Evolutionary conservation across 2,113 vertebrate genomes (phyloP), one percentile per base, ranked within the genome.

Genomic region (Corythornis cristatus): DNA sequence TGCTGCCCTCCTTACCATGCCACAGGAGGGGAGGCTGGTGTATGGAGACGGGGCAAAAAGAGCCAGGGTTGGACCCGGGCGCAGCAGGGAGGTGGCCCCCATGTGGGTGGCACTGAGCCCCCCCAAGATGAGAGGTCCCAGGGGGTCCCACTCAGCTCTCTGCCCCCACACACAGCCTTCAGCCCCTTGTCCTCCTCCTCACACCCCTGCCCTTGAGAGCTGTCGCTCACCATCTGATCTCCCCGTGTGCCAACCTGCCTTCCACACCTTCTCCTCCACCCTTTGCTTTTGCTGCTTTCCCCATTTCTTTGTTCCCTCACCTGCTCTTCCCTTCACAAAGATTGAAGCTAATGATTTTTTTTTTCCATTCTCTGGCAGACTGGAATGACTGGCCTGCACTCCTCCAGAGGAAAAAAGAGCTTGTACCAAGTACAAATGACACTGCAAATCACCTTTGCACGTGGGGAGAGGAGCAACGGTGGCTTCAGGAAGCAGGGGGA

Each of bases 181-280:
- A 65, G 12, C 57, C 43, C 40, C 71, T 67, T 29, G 40, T 82
- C 86, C 72, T 68, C 75, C 35, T 53, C 56, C 68, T 88, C 71
- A 16, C 15, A 2, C 26, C 45, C 3, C 2, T 2, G 5, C 79
- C 25, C 79, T 31, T 8, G 1, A 45, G 31, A 77, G n/a, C n/a
- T 9, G 2, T 56, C 64, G 43, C 48, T 58, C 21, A 23, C 28
- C 51, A 28, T 64, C 85, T 64, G 33, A 75, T 72, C 40, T 67
- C 88, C 33, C 58, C 0, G 0, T 11, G 1, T 0, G 0, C 37
- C 3, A 7, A 35, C 79, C 51, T 79, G 15, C 61, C 40, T 58
- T 83, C 64, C 46, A 22, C 31, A 61, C 16, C 50, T 23, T 46
- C 37, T 15, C 5, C 1, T 35, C 84, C 81, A 92, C 42, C 81